Evolutionary conservation across 2,888 invertebrate genomes (phyloP).

Genomic region (Meliscaeva auricollis): DNA sequence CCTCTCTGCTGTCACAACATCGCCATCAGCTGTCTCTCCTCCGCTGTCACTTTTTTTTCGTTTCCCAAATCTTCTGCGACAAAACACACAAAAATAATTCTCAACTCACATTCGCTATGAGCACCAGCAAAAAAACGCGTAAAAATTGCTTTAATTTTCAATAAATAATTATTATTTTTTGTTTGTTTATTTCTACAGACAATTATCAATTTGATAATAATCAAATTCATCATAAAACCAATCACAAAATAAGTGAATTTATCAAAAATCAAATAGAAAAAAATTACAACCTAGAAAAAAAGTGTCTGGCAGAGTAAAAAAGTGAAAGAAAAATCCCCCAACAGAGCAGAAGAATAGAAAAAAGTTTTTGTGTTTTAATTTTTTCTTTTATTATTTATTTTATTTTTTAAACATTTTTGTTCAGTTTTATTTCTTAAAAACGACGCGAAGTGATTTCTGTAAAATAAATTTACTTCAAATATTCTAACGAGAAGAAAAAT

Average conservation of each 20-base stretch:
- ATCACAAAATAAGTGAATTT: neutral
- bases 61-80: neutral
- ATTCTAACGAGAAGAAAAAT: too few species aligned
- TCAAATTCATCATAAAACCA: neutral
- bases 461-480: conserved; percentile 18
- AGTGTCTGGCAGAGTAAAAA: conserved; percentile 28
- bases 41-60: too few species aligned
- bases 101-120: conserved; percentile 58
- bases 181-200: too few species aligned
- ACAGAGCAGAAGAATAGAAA: conserved; percentile 22
- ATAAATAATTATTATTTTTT: too few species aligned
- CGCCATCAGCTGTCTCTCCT: conserved; percentile 63
- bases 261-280: conserved; percentile 11
- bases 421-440: conserved; percentile 17
- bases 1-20: conserved; percentile 50
- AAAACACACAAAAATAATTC: conserved; percentile 15
- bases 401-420: conserved; percentile 1
- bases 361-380: conserved; percentile 19
- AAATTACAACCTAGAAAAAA: conserved; percentile 1
- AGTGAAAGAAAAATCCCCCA: conserved; percentile 9
- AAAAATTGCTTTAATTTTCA: too few species aligned
- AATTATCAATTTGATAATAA: conserved; percentile 6
- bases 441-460: conserved; percentile 36
- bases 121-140: too few species aligned
- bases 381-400: conserved; percentile 28